Evolutionary conservation across 1,140 invertebrate genomes (phyloP), one percentile per base, ranked within the genome.

Genomic region (Oreohelix idahoensis): DNA sequence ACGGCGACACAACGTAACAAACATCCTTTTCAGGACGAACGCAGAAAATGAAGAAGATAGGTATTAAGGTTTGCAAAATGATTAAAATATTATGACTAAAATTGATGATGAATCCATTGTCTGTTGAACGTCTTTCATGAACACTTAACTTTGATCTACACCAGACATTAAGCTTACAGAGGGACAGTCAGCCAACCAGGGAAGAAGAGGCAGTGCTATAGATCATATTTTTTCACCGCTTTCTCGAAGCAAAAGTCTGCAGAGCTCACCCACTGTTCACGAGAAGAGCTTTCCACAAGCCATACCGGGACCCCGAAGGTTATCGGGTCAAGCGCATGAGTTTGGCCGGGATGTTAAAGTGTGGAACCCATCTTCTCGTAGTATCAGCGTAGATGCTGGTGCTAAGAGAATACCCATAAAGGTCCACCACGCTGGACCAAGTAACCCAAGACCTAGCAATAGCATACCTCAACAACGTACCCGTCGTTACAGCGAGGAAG

Each of bases 361-460:
- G 32, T 83, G 78, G 35, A 66, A 49, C 53, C 36, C 83, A 5
- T 77, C 74, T 4, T n/a, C 76, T 49, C 77, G 83, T 58, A 86
- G 83, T 75, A 42, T 79, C 29, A 86, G 81, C 70, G 79, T 86
- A 69, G 81, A 84, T 36, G 77, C 82, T 20, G 81, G 79, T 32
- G 35, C 76, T 4, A 75, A 81, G n/a, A 81, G 73, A 35, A 85
- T 89, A 45, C 88, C 88, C 10, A 86, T 89, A 36, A 84, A 75
- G 20, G 85, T 89, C 11, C 85, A 86, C 36, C 86, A 85, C 32
- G 84, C 83, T 5, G 38, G 39, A 51, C 29, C 79, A 20, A 49
- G 45, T 74, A 74, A 49, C 10, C 42, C 51, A n/a, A 17, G 23
- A 69, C 51, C 26, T 42, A 70, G 39, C 39, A 39, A 0, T 42